Conservation (phyloP, 2,888 invertebrate species). For the Campoplex capitator region DNA sequence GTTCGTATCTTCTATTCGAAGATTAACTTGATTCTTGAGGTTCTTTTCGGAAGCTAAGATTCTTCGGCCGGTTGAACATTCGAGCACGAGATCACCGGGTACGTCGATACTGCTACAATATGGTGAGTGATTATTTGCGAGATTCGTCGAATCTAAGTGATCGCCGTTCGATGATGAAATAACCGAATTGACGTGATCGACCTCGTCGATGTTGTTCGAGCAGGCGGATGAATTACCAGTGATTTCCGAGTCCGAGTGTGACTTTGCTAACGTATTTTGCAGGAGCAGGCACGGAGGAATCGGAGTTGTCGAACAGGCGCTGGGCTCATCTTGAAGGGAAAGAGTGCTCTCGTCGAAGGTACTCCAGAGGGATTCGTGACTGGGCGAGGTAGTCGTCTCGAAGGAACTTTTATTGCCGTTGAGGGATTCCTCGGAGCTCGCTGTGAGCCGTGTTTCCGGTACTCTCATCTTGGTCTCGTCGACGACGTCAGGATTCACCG, state of each 20-base stretch:
- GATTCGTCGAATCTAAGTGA: not conserved
- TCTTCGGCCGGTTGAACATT: slow-evolving; percentile 68
- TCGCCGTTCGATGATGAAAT: slow-evolving; percentile 38
- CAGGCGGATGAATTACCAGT: slow-evolving; percentile 42
- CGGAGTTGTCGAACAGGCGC: slow-evolving; percentile 43
- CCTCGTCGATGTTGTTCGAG: slow-evolving; percentile 63
- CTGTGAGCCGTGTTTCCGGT: not conserved
- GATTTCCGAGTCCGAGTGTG: slow-evolving; percentile 79
- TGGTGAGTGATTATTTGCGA: slow-evolving; percentile 69
- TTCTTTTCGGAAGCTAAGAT: slow-evolving; percentile 37
- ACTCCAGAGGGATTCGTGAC: slow-evolving; percentile 81
- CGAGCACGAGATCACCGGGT: slow-evolving; percentile 70
- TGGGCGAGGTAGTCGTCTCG: slow-evolving; percentile 80
- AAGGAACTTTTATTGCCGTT: slow-evolving; percentile 76
- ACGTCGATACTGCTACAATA: slow-evolving; percentile 73
- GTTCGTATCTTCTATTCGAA: slow-evolving; percentile 64
- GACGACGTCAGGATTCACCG: slow-evolving; percentile 35
- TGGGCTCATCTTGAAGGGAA: slow-evolving; percentile 78
- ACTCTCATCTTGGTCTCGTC: not conserved
- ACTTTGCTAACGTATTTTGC: slow-evolving; percentile 72
- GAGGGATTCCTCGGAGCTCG: slow-evolving; percentile 76
- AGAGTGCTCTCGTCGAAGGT: slow-evolving; percentile 81
- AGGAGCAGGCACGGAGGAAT: slow-evolving; percentile 21
- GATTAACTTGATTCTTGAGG: slow-evolving; percentile 71
- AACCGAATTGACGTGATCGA: slow-evolving; percentile 64